Evolutionary conservation across 2,797 vertebrate species (phyloP), one percentile per base, ranked within the genome.

Genomic region (Amniataba percoides): DNA sequence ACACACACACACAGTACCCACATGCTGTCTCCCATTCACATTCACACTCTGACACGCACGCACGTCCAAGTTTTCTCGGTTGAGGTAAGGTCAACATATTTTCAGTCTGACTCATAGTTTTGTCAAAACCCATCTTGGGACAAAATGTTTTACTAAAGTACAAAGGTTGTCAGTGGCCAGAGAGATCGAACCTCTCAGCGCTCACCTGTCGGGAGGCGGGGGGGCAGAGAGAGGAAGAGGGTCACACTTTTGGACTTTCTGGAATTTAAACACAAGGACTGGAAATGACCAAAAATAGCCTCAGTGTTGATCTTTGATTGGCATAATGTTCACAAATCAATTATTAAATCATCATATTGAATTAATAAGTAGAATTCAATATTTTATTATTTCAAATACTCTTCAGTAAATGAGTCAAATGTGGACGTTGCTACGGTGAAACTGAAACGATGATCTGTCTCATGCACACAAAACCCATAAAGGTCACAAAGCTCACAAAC

Each of bases 101-200:
- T 90, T 78, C 57, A 75, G 73, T 75, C 76, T 89, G 90, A 93
- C 79, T 90, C 84, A 91, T 21, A 71, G 80, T 82, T 87, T 85
- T 73, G 80, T 77, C 71, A 85, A 78, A 88, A 84, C 78, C 86
- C 71, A 80, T 84, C 71, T 71, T 21, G 55, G 75, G 81, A 90
- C 72, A 61, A 82, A 90, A 81, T 67, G 61, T 87, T 90, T 87
- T 67, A 43, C 71, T 71, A 40, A 48, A 83, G 81, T 84, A 76
- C 77, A 83, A 83, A 87, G 81, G 71, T 83, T 82, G 78, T 43
- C 65, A 68, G 74, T 25, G 7, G 42, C 67, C 71, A 57, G 64
- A 75, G 56, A 74, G 55, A 81, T 67, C 25, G 8, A 52, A 14
- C 56, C 49, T 62, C 48, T 71, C 73, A 45, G 43, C 7, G 5